These are phyloP conservation scores for Chironomus tentans DNA, from an alignment of 2,888 invertebrate species.

Conservation along the genomic window DNA sequence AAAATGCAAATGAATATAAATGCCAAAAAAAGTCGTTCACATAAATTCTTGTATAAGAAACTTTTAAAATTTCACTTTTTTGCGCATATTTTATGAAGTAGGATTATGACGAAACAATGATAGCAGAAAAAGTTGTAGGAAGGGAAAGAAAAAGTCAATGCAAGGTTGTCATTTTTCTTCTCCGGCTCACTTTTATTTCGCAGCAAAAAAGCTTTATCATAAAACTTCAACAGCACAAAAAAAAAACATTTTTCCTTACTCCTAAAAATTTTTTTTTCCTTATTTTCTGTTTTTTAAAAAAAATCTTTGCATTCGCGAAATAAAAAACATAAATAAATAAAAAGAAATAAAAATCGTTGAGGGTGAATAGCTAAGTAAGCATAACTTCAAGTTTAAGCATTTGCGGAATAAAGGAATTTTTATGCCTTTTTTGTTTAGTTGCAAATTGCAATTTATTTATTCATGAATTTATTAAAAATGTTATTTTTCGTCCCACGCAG, in stretches of 20 bases:
- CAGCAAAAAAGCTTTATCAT: background rate
- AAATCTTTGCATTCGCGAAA: background rate
- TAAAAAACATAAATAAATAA: background rate
- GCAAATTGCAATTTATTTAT: no score
- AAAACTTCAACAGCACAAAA: background rate
- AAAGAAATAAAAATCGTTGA: background rate
- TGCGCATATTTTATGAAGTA: background rate
- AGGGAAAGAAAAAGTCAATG: background rate
- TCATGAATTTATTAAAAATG: no score
- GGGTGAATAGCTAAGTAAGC: no score
- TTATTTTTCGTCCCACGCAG: no score
- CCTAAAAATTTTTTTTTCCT: no score
- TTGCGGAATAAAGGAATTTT: no score
- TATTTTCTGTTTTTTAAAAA: no score
- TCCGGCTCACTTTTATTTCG: background rate
- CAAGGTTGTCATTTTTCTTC: background rate
- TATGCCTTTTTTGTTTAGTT: no score
- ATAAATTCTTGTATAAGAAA: background rate
- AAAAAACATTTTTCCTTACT: no score
- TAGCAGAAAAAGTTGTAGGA: background rate
- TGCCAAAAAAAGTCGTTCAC: background rate
- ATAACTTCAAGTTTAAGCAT: no score
- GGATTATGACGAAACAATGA: constrained; percentile 4
- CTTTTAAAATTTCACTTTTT: background rate
- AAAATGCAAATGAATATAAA: constrained; percentile 1